phyloP scores from a whole-genome alignment of 2,888 invertebrate genomes.

The Ecliptopera silaceata region DNA sequence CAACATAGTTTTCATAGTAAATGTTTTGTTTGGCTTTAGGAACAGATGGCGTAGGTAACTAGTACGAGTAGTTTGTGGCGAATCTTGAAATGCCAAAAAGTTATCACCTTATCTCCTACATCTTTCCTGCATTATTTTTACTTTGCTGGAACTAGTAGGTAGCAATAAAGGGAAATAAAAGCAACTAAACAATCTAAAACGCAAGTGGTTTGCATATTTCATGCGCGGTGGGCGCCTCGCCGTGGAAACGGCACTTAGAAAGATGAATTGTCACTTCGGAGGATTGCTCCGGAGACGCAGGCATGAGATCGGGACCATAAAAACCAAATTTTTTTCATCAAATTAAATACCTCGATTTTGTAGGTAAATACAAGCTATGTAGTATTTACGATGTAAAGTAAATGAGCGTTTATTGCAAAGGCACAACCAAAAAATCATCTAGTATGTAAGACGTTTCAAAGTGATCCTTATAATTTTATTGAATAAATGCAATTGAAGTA shows the following conservation, averaged over 20 bases:
- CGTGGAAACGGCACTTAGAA: slow-evolving; percentile 58
- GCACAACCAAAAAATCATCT: too few relatives aligned
- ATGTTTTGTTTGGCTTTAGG: too few relatives aligned
- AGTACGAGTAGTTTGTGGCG: too few relatives aligned
- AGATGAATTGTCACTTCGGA: slow-evolving; percentile 74
- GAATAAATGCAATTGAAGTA: too few relatives aligned
- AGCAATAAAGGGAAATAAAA: slow-evolving; percentile 33
- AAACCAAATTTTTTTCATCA: neutral
- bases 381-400: too few relatives aligned
- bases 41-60: too few relatives aligned
- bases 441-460: too few relatives aligned
- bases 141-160: slow-evolving; percentile 14
- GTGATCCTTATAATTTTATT: too few relatives aligned
- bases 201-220: slow-evolving; percentile 70
- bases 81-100: neutral
- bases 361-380: too few relatives aligned
- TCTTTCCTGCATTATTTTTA: slow-evolving; percentile 10
- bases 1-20: too few relatives aligned
- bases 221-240: slow-evolving; percentile 44
- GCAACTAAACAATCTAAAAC: slow-evolving; percentile 53
- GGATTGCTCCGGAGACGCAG: slow-evolving; percentile 54
- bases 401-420: too few relatives aligned
- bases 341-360: neutral
- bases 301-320: neutral
- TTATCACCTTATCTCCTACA: neutral